A percentile compares a stretch with the other conserved stretches of the same genome.
These are phyloP conservation scores for Vidua macroura DNA, from an alignment of 2,113 vertebrate species.

Conservation along the genomic window DNA sequence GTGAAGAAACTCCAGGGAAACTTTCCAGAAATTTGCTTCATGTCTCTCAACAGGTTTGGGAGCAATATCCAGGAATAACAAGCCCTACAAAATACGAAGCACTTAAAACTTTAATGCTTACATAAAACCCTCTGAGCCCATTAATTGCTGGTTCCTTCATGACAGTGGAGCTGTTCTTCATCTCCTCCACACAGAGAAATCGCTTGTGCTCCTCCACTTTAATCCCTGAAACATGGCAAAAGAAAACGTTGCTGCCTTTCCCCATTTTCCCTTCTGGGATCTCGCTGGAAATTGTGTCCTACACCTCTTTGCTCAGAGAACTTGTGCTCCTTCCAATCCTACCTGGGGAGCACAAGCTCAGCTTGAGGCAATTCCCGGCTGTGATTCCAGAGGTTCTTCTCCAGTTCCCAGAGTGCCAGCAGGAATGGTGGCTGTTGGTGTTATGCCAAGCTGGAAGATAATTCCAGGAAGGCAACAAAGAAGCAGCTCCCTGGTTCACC, in stretches of 20 bases:
- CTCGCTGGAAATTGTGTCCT: not conserved
- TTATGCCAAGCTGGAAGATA: not conserved
- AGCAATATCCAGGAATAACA: conserved; percentile 57
- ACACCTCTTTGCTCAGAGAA: not conserved
- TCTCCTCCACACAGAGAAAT: not conserved
- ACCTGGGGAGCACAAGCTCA: not conserved
- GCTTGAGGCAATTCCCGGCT: not conserved
- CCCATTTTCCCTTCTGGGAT: not conserved
- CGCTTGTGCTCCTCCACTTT: not conserved
- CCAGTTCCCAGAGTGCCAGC: not conserved
- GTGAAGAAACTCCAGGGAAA: not conserved
- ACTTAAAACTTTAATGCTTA: conserved; percentile 32
- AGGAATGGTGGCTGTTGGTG: not conserved
- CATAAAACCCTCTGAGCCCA: not conserved
- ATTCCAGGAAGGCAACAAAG: not conserved
- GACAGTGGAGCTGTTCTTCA: not conserved
- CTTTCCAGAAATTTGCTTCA: conserved; percentile 35
- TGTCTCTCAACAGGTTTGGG: conserved; percentile 27
- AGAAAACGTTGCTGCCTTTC: not conserved
- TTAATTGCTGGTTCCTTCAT: not conserved
- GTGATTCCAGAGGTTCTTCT: not conserved
- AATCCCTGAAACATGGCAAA: not conserved
- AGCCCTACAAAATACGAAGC: not conserved
- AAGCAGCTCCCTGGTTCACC: not conserved
- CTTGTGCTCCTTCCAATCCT: fast-evolving